These are phyloP conservation scores for Diarsia rubi DNA, from an alignment of 2,888 invertebrate genomes.

Conservation along the genomic window DNA sequence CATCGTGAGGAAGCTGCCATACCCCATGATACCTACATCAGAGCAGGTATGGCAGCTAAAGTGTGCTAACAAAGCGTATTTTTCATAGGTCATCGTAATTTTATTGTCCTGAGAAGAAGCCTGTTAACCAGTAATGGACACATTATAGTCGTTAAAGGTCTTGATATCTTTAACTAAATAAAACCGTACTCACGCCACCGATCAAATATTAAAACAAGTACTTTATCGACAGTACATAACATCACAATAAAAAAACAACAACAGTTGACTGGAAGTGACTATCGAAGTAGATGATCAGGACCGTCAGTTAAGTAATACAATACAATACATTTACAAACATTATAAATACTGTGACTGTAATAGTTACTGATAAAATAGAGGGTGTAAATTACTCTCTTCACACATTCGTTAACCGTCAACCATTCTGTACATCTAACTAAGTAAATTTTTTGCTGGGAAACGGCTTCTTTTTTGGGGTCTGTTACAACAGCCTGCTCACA, in stretches of 20 bases:
- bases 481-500: no score
- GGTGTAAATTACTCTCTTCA: no score
- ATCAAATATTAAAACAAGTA: no score
- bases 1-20: no score
- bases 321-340: background rate
- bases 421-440: no score
- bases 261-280: background rate
- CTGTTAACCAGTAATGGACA: background rate
- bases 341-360: background rate
- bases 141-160: background rate
- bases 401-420: no score
- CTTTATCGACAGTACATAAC: background rate
- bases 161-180: background rate
- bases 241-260: background rate
- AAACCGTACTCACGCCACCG: background rate
- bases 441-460: no score
- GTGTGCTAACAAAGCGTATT: no score
- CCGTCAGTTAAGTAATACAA: background rate
- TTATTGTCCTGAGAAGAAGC: no score
- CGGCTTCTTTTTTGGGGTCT: no score
- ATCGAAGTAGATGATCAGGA: background rate
- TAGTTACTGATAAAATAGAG: background rate
- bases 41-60: background rate
- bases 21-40: no score
- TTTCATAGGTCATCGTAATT: background rate